A percentile compares a stretch with the other conserved stretches of the same genome.
These are phyloP conservation scores for Unio delphinus DNA, from an alignment of 2,888 invertebrate species.

Conservation along the genomic window DNA sequence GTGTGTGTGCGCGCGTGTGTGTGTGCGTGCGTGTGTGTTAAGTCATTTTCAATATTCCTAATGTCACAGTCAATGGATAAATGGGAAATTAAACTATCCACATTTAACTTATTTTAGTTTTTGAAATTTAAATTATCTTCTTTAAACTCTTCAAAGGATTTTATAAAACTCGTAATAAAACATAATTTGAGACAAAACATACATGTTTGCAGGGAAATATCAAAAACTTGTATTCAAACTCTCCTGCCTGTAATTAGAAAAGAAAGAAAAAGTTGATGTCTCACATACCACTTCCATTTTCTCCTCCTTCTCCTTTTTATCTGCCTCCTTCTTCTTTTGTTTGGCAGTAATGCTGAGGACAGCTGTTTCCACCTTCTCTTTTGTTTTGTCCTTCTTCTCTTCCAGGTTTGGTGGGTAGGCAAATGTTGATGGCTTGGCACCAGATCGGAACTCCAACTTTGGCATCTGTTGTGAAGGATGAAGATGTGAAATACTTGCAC, in stretches of 20 bases:
- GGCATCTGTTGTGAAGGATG: slow-evolving; percentile 72
- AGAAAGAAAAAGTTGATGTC: neutral
- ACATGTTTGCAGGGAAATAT: no score
- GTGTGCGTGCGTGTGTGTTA: no score
- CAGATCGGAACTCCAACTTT: slow-evolving; percentile 91
- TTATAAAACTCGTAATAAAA: no score
- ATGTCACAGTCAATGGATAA: no score
- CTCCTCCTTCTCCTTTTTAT: slow-evolving; percentile 78
- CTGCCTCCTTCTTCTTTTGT: slow-evolving; percentile 79
- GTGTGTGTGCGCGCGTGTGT: no score
- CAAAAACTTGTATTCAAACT: no score
- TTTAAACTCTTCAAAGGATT: no score
- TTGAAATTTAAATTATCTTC: no score
- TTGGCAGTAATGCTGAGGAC: slow-evolving; percentile 97
- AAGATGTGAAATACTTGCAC: neutral
- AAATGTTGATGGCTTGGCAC: slow-evolving; percentile 93
- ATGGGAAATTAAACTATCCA: no score
- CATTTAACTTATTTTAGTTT: no score
- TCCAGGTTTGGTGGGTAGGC: slow-evolving; percentile 98
- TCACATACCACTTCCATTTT: slow-evolving; percentile 88
- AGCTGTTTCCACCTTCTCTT: slow-evolving; percentile 97
- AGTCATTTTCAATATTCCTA: no score
- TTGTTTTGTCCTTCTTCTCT: slow-evolving; percentile 98
- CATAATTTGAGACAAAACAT: no score
- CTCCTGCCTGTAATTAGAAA: neutral